Evolutionary conservation across 1,140 invertebrate species (phyloP), one percentile per base, ranked within the genome.

Genomic region (Nasonia vitripennis): DNA sequence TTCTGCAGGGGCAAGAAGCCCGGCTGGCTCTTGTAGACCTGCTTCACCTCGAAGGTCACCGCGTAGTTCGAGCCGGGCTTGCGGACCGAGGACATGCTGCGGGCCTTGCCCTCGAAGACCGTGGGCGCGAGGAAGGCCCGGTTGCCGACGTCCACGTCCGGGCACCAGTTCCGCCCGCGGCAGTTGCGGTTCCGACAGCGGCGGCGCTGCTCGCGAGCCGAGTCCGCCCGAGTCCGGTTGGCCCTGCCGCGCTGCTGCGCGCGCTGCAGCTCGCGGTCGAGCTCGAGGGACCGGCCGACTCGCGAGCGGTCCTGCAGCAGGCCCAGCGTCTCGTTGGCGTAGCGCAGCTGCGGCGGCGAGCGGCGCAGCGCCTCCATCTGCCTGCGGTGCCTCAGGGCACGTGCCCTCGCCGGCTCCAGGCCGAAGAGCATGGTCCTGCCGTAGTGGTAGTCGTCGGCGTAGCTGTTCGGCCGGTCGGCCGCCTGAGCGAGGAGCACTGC

Each of bases 21-120:
- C 71, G 92, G 89, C 87, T 95, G 94, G 88, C 95, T 95, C 89
- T 95, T 95, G 89, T 94, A 95, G 78, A 95, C 94, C 51, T 94
- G 92, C 87, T 94, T 94, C 77, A 96, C 95, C 89, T 95, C 95
- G 91, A 96, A 95, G 20, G 95, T 95, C 84, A 95, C 95, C 73
- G 94, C 94, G 91, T 95, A 95, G 88, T 94, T 94, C 23, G 93
- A 93, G 73, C 92, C 93, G 48, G 93, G 91, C 48, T 94, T 94
- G 31, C 94, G 92, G 82, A 93, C 90, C 41, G 94, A 93, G 78
- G 94, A 94, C 93, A 94, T 94, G 51, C 95, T 96, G 23, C 94
- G 94, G 27, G 94, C 95, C 89, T 95, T 95, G 41, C 95, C 95
- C 91, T 94, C 94, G 91, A 96, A 95, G 20, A 96, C 95, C 12